These are phyloP conservation scores for Tenthredo livida DNA, from an alignment of 2,888 invertebrate species.

Conservation along the genomic window DNA sequence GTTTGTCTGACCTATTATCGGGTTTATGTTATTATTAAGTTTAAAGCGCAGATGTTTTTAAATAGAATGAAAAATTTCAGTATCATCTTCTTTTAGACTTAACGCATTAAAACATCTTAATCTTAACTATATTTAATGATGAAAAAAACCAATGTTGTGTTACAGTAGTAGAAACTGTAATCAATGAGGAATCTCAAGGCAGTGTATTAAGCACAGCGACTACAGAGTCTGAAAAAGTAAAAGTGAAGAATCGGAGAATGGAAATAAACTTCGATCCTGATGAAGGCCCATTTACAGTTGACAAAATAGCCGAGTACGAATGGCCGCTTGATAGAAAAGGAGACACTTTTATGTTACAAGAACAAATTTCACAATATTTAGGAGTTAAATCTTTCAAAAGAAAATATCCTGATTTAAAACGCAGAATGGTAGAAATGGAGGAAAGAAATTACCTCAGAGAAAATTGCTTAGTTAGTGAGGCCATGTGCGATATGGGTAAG, in stretches of 20 bases:
- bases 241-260: conserved; percentile 76
- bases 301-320: conserved; percentile 95
- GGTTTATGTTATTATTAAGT: not conserved
- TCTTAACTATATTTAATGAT: not conserved
- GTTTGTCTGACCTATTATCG: not conserved
- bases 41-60: not conserved
- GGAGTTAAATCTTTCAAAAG: conserved; percentile 98
- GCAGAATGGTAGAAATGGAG: conserved; percentile 92
- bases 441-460: conserved; percentile 94
- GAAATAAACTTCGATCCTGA: conserved; percentile 77
- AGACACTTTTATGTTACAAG: conserved; percentile 96
- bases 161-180: conserved; percentile 72
- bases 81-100: not conserved
- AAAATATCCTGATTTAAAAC: conserved; percentile 93
- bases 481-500: conserved; percentile 94
- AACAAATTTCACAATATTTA: conserved; percentile 96
- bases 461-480: conserved; percentile 91
- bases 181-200: conserved; percentile 91
- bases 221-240: conserved; percentile 80
- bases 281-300: conserved; percentile 85
- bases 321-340: conserved; percentile 88
- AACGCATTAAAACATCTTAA: not conserved
- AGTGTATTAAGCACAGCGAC: conserved; percentile 89
- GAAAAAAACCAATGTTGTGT: conserved; percentile 41
- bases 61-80: not conserved